These are phyloP conservation scores for Xanthia icteritia DNA, from an alignment of 2,888 invertebrate genomes.

Conservation along the genomic window DNA sequence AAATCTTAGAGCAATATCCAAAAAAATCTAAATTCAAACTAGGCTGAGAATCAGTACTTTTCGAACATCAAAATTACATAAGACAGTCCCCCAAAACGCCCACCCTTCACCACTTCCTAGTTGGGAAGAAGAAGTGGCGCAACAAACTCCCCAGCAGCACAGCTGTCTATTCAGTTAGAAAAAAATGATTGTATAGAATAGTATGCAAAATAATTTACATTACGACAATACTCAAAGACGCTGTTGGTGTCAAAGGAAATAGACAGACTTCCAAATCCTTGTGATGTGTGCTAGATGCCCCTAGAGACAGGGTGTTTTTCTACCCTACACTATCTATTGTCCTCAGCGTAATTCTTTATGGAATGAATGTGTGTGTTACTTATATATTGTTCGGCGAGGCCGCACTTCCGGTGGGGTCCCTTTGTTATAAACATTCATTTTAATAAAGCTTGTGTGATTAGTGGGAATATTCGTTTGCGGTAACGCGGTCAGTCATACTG, in stretches of 20 bases:
- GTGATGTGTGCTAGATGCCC: conserved; percentile 85
- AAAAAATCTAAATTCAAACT: too few species aligned
- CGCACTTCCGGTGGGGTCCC: conserved; percentile 72
- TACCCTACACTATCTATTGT: conserved; percentile 82
- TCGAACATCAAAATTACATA: too few species aligned
- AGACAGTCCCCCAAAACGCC: too few species aligned
- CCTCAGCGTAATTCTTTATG: conserved; percentile 86
- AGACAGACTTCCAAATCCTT: conserved; percentile 73
- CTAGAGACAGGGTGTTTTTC: conserved; percentile 79
- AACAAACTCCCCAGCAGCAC: too few species aligned
- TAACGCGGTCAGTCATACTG: conserved; percentile 84
- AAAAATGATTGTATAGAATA: too few species aligned
- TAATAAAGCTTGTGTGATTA: conserved; percentile 88
- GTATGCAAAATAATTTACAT: too few species aligned
- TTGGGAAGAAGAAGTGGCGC: too few species aligned
- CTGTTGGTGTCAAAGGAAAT: conserved; percentile 54
- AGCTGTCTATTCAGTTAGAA: too few species aligned
- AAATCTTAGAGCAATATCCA: background rate
- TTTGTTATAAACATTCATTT: conserved; percentile 75
- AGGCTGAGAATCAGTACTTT: too few species aligned
- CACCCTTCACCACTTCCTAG: too few species aligned
- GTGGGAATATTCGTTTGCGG: conserved; percentile 84
- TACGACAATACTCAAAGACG: conserved; percentile 20
- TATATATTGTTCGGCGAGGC: conserved; percentile 65
- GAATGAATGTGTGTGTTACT: conserved; percentile 86